A percentile compares a stretch with the other conserved stretches of the same genome.
These are phyloP conservation scores for Lasioglossum albipes DNA, from an alignment of 1,140 invertebrate genomes.

Conservation along the genomic window DNA sequence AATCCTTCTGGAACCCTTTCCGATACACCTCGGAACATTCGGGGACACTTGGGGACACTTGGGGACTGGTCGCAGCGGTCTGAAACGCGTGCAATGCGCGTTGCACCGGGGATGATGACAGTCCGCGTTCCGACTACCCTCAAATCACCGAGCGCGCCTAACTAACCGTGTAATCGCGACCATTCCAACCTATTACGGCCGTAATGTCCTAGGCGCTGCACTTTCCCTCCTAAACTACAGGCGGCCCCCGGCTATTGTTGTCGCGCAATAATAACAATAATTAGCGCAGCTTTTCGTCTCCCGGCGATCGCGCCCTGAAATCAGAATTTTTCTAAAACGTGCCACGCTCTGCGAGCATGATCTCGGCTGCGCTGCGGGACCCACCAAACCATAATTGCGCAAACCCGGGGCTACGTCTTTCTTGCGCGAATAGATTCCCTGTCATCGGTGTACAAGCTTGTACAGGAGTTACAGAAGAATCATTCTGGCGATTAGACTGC, in stretches of 20 bases:
- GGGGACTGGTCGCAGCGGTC: no score
- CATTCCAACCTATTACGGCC: slow-evolving; percentile 73
- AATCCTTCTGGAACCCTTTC: neutral
- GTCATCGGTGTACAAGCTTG: no score
- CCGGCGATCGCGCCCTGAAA: neutral
- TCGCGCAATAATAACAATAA: slow-evolving; percentile 32
- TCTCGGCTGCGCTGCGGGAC: no score
- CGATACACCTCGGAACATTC: neutral
- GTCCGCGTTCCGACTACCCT: slow-evolving; percentile 66
- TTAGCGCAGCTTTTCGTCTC: slow-evolving; percentile 20
- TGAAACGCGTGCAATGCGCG: neutral
- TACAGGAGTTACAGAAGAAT: no score
- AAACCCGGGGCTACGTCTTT: no score
- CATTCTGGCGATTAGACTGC: no score
- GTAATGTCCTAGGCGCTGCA: slow-evolving; percentile 44
- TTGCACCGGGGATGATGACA: slow-evolving; percentile 64
- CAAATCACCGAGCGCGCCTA: slow-evolving; percentile 76
- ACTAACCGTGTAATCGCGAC: slow-evolving; percentile 79
- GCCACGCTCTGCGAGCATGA: neutral
- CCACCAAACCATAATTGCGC: no score
- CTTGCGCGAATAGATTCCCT: no score
- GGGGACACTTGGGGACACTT: neutral
- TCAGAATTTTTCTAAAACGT: neutral
- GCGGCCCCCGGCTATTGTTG: no score
- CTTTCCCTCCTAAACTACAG: slow-evolving; percentile 20